Percentiles rank a stretch among this genome's conserved stretches.
Evolutionary conservation across 2,113 vertebrate genomes (phyloP).

Genomic region (Origma solitaria): DNA sequence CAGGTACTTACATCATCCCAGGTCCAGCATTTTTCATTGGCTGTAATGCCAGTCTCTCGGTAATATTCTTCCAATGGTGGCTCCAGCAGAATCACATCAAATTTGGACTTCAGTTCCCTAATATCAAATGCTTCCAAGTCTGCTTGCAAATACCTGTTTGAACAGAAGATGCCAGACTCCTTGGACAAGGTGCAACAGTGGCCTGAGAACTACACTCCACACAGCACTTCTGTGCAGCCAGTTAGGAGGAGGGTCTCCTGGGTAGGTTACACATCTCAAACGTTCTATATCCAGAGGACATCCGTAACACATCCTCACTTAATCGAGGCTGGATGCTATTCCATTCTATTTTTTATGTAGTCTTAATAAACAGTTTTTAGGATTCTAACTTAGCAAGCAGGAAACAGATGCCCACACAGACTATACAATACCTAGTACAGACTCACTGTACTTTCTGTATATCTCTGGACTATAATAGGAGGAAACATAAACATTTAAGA

Average conservation of each 20-base stretch:
- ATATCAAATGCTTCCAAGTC: constrained; percentile 92
- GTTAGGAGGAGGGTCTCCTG: neutral
- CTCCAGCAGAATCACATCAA: constrained; percentile 96
- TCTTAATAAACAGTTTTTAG: neutral
- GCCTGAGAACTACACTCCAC: neutral
- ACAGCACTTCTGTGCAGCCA: neutral
- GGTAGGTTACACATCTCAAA: neutral
- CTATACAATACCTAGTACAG: neutral
- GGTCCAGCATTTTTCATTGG: constrained; percentile 94
- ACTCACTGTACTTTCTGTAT: neutral
- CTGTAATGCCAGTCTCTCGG: constrained; percentile 93
- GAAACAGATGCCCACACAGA: neutral
- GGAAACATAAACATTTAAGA: neutral
- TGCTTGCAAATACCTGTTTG: constrained; percentile 90
- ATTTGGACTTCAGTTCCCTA: constrained; percentile 90
- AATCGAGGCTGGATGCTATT: neutral
- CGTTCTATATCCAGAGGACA: neutral
- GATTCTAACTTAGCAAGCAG: neutral
- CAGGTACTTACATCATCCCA: constrained; percentile 88
- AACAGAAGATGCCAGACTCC: neutral
- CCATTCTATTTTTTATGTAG: neutral
- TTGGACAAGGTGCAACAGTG: neutral
- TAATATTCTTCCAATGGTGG: constrained; percentile 96
- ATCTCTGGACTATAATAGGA: accelerated
- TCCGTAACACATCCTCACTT: neutral